Evolutionary conservation across 2,113 vertebrate genomes (phyloP).

Genomic region (Telmatochromis sp.): DNA sequence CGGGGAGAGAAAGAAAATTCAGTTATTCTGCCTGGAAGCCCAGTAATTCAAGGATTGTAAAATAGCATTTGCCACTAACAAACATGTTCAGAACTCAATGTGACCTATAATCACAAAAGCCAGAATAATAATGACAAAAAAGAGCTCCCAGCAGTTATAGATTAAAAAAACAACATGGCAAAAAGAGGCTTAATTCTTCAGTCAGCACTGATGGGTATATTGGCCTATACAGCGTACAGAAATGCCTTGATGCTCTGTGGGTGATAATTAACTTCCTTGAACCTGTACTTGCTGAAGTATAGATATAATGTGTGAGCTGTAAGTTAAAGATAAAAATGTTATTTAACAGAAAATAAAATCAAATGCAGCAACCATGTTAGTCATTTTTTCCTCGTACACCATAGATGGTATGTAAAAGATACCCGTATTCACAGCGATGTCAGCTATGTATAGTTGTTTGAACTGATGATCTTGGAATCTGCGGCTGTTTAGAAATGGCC

Average conservation of each 20-base stretch:
- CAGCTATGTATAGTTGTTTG: not conserved
- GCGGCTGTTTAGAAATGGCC: not conserved
- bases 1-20: not conserved
- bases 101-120: slow-evolving; percentile 33
- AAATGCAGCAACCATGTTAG: not conserved
- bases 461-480: not conserved
- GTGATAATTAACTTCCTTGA: not conserved
- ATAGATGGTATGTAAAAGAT: not conserved
- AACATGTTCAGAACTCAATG: slow-evolving; percentile 14
- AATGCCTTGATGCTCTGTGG: not conserved
- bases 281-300: not conserved
- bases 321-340: not conserved
- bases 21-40: not conserved
- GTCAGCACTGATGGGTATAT: not conserved
- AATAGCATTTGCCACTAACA: not conserved
- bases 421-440: not conserved
- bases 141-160: slow-evolving; percentile 12
- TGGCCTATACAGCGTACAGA: not conserved
- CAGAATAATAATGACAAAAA: not conserved
- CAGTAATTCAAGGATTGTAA: not conserved
- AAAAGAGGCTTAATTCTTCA: slow-evolving; percentile 15
- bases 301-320: not conserved
- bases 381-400: not conserved
- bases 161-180: not conserved
- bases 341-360: not conserved